phyloP scores from a whole-genome alignment of 2,113 vertebrate genomes.

The Pelodiscus sinensis region DNA sequence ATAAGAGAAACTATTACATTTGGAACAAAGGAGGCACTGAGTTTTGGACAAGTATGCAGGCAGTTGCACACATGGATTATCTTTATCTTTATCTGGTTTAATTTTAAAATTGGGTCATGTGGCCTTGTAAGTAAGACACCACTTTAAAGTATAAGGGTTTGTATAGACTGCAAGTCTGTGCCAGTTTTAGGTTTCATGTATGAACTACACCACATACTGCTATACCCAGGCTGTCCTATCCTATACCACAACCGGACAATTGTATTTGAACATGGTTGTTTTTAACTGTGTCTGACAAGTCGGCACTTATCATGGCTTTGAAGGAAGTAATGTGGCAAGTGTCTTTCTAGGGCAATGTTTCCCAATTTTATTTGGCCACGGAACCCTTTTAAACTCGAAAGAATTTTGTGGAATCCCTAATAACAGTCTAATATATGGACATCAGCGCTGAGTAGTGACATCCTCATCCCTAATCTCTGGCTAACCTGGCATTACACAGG shows the following conservation, averaged over 20 bases:
- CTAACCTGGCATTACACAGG: no score
- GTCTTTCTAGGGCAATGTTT: not conserved
- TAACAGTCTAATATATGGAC: no score
- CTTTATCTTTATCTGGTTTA: not conserved
- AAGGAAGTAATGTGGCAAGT: not conserved
- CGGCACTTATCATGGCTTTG: not conserved
- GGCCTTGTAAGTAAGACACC: not conserved
- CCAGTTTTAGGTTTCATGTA: not conserved
- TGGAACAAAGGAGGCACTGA: not conserved
- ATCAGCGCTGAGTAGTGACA: no score
- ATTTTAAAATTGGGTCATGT: conserved; percentile 31
- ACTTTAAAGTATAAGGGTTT: not conserved
- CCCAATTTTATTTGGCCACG: no score
- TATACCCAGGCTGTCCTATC: not conserved
- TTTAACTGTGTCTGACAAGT: not conserved
- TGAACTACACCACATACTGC: not conserved
- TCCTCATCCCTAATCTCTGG: no score
- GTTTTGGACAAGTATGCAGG: not conserved
- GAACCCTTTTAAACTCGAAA: no score
- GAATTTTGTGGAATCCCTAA: no score
- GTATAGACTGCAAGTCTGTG: not conserved
- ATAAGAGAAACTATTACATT: not conserved
- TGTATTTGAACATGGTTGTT: not conserved
- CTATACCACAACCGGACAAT: not conserved
- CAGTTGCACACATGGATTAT: not conserved